Evolutionary conservation across 2,113 vertebrate genomes (phyloP), one percentile per base, ranked within the genome.

Genomic region (Tragelaphus buxtoni): DNA sequence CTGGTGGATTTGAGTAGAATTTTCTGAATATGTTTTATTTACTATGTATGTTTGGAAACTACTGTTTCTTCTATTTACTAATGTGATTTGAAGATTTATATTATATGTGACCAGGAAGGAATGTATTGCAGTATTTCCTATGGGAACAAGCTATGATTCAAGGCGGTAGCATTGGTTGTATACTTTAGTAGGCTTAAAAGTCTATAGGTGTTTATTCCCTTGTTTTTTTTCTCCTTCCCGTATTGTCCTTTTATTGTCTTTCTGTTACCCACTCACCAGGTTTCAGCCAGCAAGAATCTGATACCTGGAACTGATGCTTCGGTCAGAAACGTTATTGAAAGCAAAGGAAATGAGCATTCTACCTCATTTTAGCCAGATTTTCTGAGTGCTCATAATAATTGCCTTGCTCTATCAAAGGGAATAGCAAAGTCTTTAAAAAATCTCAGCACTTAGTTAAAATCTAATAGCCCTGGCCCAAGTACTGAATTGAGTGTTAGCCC

Each of bases 131-230:
- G 35, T 74, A 26, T 47, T 92, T 82, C 9, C 10, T 30, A 20
- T 53, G 24, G 42, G 39, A 94, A 74, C 6, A 95, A 96, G 45
- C 58, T 94, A 93, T 83, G 28, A 86, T 95, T 98, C 16, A 95
- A 90, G 65, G 39, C 35, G 28, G 30, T 89, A 42, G 22, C 47
- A 89, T 80, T 95, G 80, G 18, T 65, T 95, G 2, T 92, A 58
- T 85, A 86, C 61, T 90, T 95, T 90, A 95, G 90, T 92, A 89
- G 90, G 30, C 49, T 93, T 91, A 96, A 85, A 87, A 76, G 90
- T 79, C 28, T 84, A 0, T 84, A 26, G n/a, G 9, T 88, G 45
- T 90, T 97, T 53, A 58, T 84, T 72, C 5, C 84, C 13, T 82
- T 88, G 4, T 26, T 32, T 42, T 60, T 30, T 86, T 56, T 22